Evolutionary conservation across 2,888 invertebrate species (phyloP).

Genomic region (Drosophila mettleri): DNA sequence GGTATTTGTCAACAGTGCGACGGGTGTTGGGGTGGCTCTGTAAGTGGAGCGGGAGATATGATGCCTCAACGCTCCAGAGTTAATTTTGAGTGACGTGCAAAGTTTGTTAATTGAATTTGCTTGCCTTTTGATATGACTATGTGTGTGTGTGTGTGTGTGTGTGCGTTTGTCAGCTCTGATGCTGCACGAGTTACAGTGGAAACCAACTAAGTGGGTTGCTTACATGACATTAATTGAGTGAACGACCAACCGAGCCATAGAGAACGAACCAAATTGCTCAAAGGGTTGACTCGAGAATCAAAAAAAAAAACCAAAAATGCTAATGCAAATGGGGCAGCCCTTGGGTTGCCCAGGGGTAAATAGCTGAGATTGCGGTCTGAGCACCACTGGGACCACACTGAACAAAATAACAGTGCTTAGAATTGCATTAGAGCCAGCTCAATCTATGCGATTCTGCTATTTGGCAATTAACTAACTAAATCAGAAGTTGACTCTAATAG

Average conservation of each 20-base stretch:
- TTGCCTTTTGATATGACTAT: constrained; percentile 56
- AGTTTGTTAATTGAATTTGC: constrained; percentile 80
- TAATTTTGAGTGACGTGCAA: constrained; percentile 80
- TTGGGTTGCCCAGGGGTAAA: constrained; percentile 58
- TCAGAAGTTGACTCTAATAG: neutral
- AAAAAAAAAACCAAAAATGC: constrained; percentile 21
- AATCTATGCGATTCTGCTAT: neutral
- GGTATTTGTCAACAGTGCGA: constrained; percentile 63
- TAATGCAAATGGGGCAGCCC: constrained; percentile 70
- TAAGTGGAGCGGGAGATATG: constrained; percentile 29
- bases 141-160: constrained; percentile 20
- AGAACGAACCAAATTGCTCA: constrained; percentile 46
- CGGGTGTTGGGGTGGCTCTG: neutral
- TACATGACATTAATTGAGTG: constrained; percentile 80
- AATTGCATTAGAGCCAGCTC: constrained; percentile 1
- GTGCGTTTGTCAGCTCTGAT: constrained; percentile 51
- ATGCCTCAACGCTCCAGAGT: constrained; percentile 69
- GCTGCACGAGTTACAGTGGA: constrained; percentile 69
- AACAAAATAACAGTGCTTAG: constrained; percentile 12
- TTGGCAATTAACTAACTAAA: constrained; percentile 1
- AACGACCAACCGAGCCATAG: constrained; percentile 29
- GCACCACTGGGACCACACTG: constrained; percentile 44
- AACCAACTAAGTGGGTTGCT: constrained; percentile 79
- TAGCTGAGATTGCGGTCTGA: constrained; percentile 70
- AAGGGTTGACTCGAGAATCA: constrained; percentile 49